Evolutionary conservation across 2,888 invertebrate species (phyloP).

Genomic region (Sisyra nigra): DNA sequence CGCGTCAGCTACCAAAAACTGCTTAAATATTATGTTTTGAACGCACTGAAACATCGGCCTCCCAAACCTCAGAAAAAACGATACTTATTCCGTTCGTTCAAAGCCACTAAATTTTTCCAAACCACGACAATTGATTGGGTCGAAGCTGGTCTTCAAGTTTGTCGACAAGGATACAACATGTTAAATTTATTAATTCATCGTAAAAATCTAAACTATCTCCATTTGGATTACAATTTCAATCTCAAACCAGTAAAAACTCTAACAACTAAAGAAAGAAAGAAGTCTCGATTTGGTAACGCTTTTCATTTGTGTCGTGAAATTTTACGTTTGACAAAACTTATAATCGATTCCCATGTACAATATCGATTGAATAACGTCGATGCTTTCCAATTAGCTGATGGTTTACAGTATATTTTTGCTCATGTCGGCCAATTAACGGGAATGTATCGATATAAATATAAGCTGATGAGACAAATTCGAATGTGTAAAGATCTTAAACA

Average conservation of each 20-base stretch:
- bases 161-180: constrained; percentile 99
- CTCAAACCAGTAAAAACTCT: constrained; percentile 98
- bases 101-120: constrained; percentile 99
- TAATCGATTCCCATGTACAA: constrained; percentile 98
- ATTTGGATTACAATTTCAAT: constrained; percentile 99
- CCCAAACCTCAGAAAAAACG: constrained; percentile 99
- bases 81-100: constrained; percentile 96
- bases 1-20: constrained; percentile 98
- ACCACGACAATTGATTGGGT: constrained; percentile 99
- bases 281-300: constrained; percentile 93
- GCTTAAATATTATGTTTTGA: constrained; percentile 94
- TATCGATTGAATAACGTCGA: constrained; percentile 98
- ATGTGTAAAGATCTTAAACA: constrained; percentile 99
- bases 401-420: constrained; percentile 97
- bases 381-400: constrained; percentile 96
- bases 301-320: constrained; percentile 99
- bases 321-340: constrained; percentile 90
- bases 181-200: constrained; percentile 95
- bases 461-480: constrained; percentile 94
- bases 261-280: constrained; percentile 98
- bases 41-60: constrained; percentile 91
- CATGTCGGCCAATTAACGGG: constrained; percentile 99
- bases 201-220: constrained; percentile 97
- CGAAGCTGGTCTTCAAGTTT: constrained; percentile 95
- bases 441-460: constrained; percentile 99